Conservation (phyloP, 2,888 invertebrate species). For the Andrena marginata region DNA sequence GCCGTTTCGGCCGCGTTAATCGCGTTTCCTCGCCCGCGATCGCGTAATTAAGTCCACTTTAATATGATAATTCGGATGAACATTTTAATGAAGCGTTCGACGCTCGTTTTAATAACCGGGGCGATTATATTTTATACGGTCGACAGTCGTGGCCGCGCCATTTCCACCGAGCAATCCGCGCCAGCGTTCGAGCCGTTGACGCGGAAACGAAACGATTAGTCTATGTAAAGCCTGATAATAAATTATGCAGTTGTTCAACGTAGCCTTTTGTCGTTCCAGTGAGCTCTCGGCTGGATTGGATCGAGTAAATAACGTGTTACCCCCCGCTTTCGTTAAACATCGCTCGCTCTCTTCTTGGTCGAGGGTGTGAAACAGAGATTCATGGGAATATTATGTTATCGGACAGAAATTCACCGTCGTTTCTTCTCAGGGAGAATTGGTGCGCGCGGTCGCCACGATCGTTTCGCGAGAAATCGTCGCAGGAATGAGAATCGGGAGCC, state of each 20-base stretch:
- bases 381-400: too few species aligned
- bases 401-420: too few species aligned
- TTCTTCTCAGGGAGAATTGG: too few species aligned
- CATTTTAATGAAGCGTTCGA: slow-evolving; percentile 56
- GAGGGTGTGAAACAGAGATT: too few species aligned
- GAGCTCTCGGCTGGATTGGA: too few species aligned
- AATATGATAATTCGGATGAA: slow-evolving; percentile 59
- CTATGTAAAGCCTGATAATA: too few species aligned
- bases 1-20: slow-evolving; percentile 42
- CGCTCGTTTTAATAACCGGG: slow-evolving; percentile 51
- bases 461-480: background rate
- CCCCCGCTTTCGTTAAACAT: too few species aligned
- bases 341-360: too few species aligned
- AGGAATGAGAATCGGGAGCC: background rate
- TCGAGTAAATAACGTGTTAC: too few species aligned
- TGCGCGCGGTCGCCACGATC: background rate
- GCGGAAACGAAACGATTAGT: too few species aligned
- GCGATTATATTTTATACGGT: slow-evolving; percentile 45
- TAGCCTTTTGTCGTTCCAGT: too few species aligned
- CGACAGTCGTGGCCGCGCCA: background rate
- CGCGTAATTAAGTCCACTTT: slow-evolving; percentile 52
- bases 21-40: slow-evolving; percentile 14
- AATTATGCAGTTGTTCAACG: too few species aligned
- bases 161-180: background rate
- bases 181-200: slow-evolving; percentile 26